A percentile compares a stretch with the other conserved stretches of the same genome.
These are phyloP conservation scores for Phalacrocorax pelagicus DNA, from an alignment of 2,113 vertebrate genomes.

Conservation along the genomic window DNA sequence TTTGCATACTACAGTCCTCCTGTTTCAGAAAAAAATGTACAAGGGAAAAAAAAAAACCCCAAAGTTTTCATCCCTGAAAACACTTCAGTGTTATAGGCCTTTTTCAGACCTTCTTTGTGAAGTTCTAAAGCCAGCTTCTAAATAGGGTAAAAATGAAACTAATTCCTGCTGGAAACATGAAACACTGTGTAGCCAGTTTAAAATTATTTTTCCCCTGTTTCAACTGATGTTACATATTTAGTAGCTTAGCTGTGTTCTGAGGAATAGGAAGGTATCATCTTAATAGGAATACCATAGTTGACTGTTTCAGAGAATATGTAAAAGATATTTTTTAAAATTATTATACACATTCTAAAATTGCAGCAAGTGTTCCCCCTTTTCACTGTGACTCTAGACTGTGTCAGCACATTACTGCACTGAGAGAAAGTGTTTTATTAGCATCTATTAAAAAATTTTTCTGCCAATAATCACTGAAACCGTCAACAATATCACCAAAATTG, in stretches of 20 bases:
- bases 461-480: background rate
- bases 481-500: background rate
- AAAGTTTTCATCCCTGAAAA: background rate
- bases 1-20: background rate
- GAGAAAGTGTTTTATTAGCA: background rate
- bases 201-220: background rate
- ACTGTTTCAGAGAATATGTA: background rate
- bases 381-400: background rate
- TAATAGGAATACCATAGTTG: background rate
- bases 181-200: background rate
- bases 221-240: background rate
- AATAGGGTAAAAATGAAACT: background rate
- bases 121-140: background rate
- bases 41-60: background rate
- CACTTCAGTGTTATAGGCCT: background rate
- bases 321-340: background rate
- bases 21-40: background rate
- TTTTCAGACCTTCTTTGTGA: background rate
- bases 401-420: background rate
- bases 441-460: background rate
- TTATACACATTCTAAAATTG: background rate
- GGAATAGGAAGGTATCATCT: background rate
- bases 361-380: fast-evolving
- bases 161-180: background rate
- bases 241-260: background rate